Percentiles rank a stretch among this genome's conserved stretches.
Conservation (phyloP, 2,888 invertebrate species). For the Troilus luridus region DNA sequence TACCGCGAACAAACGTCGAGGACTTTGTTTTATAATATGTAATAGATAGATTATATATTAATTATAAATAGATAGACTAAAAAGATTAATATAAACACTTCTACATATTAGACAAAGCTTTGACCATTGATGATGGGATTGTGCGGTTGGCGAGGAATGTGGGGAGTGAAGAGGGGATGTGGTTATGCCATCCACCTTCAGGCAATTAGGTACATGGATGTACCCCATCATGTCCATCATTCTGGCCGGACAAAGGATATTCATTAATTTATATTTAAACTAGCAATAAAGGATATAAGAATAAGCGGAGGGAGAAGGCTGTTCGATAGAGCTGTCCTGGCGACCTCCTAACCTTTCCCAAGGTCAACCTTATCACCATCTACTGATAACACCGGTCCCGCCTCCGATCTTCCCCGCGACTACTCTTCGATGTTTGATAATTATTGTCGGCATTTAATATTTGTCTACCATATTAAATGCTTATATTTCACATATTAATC, state of each 20-base stretch:
- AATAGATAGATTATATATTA: too few species aligned
- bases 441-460: background rate
- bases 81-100: too few species aligned
- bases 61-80: too few species aligned
- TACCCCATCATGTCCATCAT: background rate
- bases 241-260: background rate
- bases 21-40: too few species aligned
- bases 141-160: background rate
- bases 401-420: background rate
- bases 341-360: background rate
- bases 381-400: background rate
- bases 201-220: background rate
- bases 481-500: too few species aligned
- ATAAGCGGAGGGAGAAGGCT: background rate
- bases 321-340: background rate
- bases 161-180: background rate
- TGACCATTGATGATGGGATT: background rate
- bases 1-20: too few species aligned
- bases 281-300: background rate
- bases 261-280: background rate
- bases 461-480: too few species aligned
- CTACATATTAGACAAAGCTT: background rate
- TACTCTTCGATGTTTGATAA: background rate
- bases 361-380: background rate
- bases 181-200: background rate